Evolutionary conservation across 1,140 invertebrate species (phyloP), one percentile per base, ranked within the genome.

Genomic region (Macrobrachium nipponense): DNA sequence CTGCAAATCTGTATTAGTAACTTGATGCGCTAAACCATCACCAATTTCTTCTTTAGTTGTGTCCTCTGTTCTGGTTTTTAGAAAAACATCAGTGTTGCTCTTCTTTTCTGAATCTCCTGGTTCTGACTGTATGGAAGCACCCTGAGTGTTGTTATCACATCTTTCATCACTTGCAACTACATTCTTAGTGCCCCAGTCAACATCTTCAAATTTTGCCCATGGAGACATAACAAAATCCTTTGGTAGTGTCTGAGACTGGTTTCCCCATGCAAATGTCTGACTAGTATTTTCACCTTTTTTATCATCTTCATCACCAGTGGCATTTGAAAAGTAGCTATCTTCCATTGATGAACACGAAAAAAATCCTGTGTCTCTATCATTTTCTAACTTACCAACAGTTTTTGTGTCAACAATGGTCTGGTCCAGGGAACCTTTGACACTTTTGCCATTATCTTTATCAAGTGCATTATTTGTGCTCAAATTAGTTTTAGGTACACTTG

Each of bases 121-220:
- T 12, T 62, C 51, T 4, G n/a, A 17, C 44, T 70, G 12, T 15
- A 20, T 62, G 17, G 12, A 20, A 20, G 64, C 70, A n/a, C 12
- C 44, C 10, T 72, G 36, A 64, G 11, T 43, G 6, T 15, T 17
- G 73, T 5, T 59, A 62, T 66, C 59, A 20, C 43, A 11, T 51
- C 12, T 5, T 61, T 20, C 44, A 44, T 51, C 12, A n/a, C 36
- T 44, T 59, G 18, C n/a, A 36, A 20, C 59, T 68, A 17, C 27
- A 68, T 17, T 10, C 44, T 64, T 62, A 15, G 43, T 66, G 20
- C 20, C 73, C 79, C 79, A 87, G 43, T 82, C 64, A 61, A 87
- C 68, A 15, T 87, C 79, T 20, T 87, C 80, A 68, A 87, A 87
- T 18, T 87, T 87, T 23, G 86, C 86, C 86, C 86, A 87, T 10